Conservation (phyloP, 2,888 invertebrate genomes). For the Lumbricus terrestris region DNA sequence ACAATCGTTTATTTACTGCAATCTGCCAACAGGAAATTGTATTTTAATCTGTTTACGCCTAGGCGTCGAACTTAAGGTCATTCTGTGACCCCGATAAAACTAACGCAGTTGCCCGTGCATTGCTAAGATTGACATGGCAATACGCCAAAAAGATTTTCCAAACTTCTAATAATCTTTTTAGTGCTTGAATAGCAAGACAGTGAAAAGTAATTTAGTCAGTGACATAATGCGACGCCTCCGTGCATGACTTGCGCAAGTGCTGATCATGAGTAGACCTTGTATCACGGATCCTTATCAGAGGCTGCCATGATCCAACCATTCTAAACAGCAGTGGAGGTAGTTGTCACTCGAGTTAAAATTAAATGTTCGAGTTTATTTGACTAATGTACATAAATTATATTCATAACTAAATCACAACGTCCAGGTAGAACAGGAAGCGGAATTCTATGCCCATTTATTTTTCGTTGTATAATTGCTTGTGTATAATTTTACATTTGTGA, state of each 20-base stretch:
- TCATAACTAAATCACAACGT: background rate
- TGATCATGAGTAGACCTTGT: background rate
- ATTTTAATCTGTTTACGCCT: background rate
- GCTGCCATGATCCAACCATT: background rate
- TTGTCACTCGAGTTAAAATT: background rate
- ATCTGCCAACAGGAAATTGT: background rate
- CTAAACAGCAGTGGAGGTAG: background rate
- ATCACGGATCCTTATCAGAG: background rate
- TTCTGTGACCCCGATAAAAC: background rate
- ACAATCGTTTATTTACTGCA: background rate
- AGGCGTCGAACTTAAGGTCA: background rate
- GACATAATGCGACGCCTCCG: background rate
- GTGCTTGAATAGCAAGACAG: background rate
- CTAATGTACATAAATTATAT: too few relatives aligned
- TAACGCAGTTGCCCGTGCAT: background rate
- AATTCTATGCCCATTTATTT: background rate
- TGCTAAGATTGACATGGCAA: background rate
- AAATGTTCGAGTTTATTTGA: background rate
- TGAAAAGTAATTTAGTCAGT: background rate
- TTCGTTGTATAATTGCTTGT: background rate
- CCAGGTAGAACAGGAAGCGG: background rate
- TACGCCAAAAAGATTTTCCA: background rate
- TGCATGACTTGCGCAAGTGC: background rate
- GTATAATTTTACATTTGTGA: background rate
- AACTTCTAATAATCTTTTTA: background rate